phyloP scores from a whole-genome alignment of 1,140 invertebrate genomes.

The Drosophila sp. region DNA sequence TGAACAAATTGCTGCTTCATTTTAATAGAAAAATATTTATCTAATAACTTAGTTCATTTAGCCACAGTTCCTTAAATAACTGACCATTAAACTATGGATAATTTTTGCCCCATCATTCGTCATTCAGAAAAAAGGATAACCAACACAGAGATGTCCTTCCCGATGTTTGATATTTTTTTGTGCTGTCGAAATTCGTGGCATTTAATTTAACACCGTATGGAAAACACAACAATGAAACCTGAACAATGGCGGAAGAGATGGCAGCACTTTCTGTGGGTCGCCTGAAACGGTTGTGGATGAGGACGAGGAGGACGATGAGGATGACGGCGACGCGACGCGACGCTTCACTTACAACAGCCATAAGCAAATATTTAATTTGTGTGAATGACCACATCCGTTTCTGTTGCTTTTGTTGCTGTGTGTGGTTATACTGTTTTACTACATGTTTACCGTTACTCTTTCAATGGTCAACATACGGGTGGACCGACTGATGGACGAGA shows the following conservation, averaged over 20 bases:
- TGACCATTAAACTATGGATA: too few relatives aligned
- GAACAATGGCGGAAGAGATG: neutral
- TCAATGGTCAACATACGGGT: conserved; percentile 27
- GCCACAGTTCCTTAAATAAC: too few relatives aligned
- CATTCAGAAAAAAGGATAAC: neutral
- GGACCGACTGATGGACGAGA: conserved; percentile 9
- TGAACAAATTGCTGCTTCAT: too few relatives aligned
- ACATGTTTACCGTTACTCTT: conserved; percentile 54
- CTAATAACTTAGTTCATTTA: too few relatives aligned
- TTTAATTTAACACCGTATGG: conserved; percentile 11
- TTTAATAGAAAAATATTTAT: too few relatives aligned
- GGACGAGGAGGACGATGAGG: too few relatives aligned
- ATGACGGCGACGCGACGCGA: conserved; percentile 17
- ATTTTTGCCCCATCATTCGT: too few relatives aligned
- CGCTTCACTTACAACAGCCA: conserved; percentile 49
- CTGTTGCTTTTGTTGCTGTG: conserved; percentile 24
- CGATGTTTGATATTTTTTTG: neutral
- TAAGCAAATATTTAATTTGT: conserved; percentile 76
- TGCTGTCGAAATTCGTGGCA: conserved; percentile 1
- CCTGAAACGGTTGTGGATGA: neutral
- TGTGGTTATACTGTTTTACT: conserved; percentile 21
- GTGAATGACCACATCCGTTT: conserved; percentile 67
- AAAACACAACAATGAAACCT: neutral
- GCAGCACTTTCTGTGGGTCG: neutral
- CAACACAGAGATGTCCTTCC: neutral